Conservation (phyloP, 1,140 invertebrate species). For the Popillia japonica region DNA sequence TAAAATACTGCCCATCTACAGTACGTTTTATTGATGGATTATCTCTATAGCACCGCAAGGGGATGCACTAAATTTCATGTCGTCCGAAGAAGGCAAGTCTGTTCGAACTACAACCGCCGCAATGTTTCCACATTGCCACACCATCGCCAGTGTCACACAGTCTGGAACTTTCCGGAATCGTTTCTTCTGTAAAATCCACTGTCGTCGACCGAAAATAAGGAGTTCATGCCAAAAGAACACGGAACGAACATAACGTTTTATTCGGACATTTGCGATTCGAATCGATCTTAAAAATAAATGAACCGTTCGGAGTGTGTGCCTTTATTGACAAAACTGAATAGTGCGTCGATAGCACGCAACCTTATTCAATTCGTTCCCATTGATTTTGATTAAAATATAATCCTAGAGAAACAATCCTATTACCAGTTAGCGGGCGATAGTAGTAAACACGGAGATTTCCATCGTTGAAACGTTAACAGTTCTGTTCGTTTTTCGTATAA, state of each 20-base stretch:
- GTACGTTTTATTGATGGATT: not conserved
- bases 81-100: not conserved
- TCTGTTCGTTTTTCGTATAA: slow-evolving; percentile 5
- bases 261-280: slow-evolving; percentile 28
- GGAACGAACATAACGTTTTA: slow-evolving; percentile 6
- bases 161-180: not conserved
- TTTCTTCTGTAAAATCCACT: slow-evolving; percentile 4
- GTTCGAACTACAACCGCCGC: not conserved
- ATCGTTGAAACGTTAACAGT: slow-evolving; percentile 25
- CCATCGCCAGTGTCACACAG: not conserved
- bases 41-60: not conserved
- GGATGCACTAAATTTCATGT: slow-evolving; percentile 7
- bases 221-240: not conserved
- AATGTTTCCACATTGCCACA: not conserved
- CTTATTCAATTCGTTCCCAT: slow-evolving; percentile 33
- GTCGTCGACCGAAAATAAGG: slow-evolving; percentile 21
- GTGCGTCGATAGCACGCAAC: slow-evolving; percentile 26
- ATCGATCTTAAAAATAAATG: slow-evolving; percentile 34
- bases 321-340: slow-evolving; percentile 34
- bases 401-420: slow-evolving; percentile 26
- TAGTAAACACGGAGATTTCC: slow-evolving; percentile 29
- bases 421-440: slow-evolving; percentile 19
- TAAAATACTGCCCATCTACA: not conserved
- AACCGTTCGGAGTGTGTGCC: slow-evolving; percentile 21
- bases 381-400: slow-evolving; percentile 35